phyloP scores from a whole-genome alignment of 2,888 invertebrate species.

The Tenthredo scrophulariae region DNA sequence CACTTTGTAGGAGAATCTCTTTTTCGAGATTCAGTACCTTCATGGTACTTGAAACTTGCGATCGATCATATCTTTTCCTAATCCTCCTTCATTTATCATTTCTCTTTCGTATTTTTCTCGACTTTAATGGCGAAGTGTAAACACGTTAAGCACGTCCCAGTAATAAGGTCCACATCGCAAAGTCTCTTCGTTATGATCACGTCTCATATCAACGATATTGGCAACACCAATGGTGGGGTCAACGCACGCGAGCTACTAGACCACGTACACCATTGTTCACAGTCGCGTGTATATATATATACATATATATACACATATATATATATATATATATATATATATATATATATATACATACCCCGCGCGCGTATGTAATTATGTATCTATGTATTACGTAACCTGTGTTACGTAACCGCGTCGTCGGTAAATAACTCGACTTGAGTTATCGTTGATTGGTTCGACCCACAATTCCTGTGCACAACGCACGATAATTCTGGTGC shows the following conservation, averaged over 20 bases:
- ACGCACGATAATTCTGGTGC: constrained; percentile 14
- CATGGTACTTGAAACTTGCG: constrained; percentile 29
- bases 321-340: neutral
- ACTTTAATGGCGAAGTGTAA: constrained; percentile 10
- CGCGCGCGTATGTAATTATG: neutral
- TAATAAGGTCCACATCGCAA: constrained; percentile 8
- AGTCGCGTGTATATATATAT: neutral
- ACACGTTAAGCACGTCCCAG: neutral
- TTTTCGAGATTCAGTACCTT: constrained; percentile 39
- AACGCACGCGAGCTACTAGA: neutral
- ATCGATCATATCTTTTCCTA: neutral
- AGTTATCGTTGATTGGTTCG: constrained; percentile 40
- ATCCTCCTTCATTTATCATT: neutral
- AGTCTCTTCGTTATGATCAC: constrained; percentile 1
- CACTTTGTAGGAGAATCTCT: neutral
- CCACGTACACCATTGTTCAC: neutral
- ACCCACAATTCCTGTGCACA: constrained; percentile 21
- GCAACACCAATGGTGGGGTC: constrained; percentile 8
- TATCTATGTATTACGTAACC: neutral
- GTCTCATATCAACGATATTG: constrained; percentile 24
- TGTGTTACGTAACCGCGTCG: constrained; percentile 49
- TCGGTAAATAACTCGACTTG: constrained; percentile 53
- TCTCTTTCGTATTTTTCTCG: neutral
- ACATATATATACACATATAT: neutral
- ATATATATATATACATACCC: neutral